Percentiles rank a stretch among this genome's conserved stretches.
Evolutionary conservation across 2,113 vertebrate genomes (phyloP).

Genomic region (Murina feae): DNA sequence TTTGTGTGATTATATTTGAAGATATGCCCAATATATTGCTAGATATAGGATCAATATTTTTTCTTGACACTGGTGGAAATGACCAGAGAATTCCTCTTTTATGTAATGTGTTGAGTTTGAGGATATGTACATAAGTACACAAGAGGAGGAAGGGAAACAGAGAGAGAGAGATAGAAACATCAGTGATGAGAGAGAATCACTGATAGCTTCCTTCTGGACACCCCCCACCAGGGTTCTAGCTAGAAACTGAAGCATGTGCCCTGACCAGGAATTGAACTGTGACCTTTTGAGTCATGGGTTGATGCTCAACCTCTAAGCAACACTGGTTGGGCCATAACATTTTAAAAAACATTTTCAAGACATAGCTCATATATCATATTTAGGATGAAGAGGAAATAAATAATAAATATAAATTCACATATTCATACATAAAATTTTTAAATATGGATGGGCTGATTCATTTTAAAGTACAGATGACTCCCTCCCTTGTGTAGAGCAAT

Average conservation of each 20-base stretch:
- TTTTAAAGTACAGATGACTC: background rate
- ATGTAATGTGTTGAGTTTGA: background rate
- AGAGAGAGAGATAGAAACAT: too few relatives aligned
- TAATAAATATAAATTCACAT: background rate
- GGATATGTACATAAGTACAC: background rate
- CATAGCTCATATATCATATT: background rate
- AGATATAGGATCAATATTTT: background rate
- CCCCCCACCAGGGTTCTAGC: too few relatives aligned
- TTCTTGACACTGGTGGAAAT: background rate
- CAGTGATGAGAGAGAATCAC: too few relatives aligned
- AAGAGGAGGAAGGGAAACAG: too few relatives aligned
- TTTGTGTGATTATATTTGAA: background rate
- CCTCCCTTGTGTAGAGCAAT: background rate
- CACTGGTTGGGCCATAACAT: background rate
- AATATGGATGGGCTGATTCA: background rate
- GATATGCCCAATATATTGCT: background rate
- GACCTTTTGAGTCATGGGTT: too few relatives aligned
- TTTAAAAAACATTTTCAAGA: background rate
- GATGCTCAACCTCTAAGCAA: too few relatives aligned
- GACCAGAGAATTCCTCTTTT: background rate
- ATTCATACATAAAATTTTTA: background rate
- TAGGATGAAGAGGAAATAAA: background rate
- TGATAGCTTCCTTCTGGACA: too few relatives aligned
- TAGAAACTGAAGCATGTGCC: too few relatives aligned
- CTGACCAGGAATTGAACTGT: too few relatives aligned